Conservation (phyloP, 2,888 invertebrate species). For the Furcula furcula region DNA sequence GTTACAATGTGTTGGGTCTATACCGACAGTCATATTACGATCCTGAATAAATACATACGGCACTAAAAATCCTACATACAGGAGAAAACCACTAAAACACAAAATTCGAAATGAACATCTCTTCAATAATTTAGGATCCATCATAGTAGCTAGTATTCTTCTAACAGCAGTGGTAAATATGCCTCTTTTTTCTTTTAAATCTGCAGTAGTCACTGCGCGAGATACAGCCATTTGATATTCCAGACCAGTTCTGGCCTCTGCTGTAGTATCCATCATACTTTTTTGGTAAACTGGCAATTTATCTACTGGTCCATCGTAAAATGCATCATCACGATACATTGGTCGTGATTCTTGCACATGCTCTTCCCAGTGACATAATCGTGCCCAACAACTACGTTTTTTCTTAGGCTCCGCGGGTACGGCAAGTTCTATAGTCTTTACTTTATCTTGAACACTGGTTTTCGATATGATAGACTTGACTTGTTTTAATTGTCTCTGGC, state of each 20-base stretch:
- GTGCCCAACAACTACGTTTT: conserved; percentile 49
- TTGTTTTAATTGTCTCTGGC: conserved; percentile 57
- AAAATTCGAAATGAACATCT: conserved; percentile 53
- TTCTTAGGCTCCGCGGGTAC: conserved; percentile 22
- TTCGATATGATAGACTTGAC: conserved; percentile 60
- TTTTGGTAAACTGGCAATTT: conserved; percentile 62
- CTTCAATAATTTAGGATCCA: conserved; percentile 61
- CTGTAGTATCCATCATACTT: conserved; percentile 47
- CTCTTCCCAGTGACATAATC: conserved; percentile 59
- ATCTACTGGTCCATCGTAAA: conserved; percentile 61
- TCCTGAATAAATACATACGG: conserved; percentile 64
- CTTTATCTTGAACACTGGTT: conserved; percentile 41
- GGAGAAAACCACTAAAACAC: conserved; percentile 49
- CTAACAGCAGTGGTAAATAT: conserved; percentile 64
- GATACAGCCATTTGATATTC: conserved; percentile 74
- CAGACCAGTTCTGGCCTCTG: conserved; percentile 56
- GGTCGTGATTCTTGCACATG: conserved; percentile 63
- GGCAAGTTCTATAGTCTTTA: conserved; percentile 39
- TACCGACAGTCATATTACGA: conserved; percentile 49
- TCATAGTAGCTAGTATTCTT: conserved; percentile 70
- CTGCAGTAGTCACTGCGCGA: conserved; percentile 59
- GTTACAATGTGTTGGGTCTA: conserved; percentile 46
- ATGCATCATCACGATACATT: conserved; percentile 72
- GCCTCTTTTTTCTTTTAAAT: conserved; percentile 58
- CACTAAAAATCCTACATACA: conserved; percentile 58